Evolutionary conservation across 1,140 invertebrate species (phyloP).

Genomic region (Orussus abietinus): DNA sequence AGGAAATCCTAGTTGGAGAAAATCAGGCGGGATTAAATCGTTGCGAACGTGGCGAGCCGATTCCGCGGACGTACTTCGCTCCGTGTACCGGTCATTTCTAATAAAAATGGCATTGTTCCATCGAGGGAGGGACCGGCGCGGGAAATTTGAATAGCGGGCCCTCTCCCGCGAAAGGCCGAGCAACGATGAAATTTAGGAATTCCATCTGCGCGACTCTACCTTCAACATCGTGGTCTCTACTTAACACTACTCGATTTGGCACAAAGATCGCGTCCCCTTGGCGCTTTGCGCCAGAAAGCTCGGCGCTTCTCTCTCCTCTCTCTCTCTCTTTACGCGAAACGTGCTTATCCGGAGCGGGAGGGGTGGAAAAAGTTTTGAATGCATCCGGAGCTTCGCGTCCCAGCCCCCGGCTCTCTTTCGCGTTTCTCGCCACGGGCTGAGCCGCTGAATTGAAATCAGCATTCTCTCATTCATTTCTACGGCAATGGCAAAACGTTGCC

Average conservation of each 20-base stretch:
- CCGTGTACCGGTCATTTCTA: conserved; percentile 11
- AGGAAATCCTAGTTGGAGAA: too few relatives aligned
- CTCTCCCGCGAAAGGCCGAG: conserved; percentile 1
- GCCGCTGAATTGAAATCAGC: conserved; percentile 22
- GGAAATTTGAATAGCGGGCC: conserved; percentile 15
- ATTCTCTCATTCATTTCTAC: conserved; percentile 17
- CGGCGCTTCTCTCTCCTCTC: background rate
- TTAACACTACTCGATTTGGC: conserved; percentile 8
- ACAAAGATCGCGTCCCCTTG: background rate
- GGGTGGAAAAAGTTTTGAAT: conserved; percentile 10
- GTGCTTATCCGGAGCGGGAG: background rate
- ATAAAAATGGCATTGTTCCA: conserved; percentile 11
- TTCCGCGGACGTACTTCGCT: background rate
- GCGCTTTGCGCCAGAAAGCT: conserved; percentile 3
- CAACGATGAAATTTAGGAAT: conserved; percentile 5
- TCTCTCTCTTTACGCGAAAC: background rate
- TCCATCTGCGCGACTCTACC: too few relatives aligned
- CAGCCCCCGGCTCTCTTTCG: too few relatives aligned
- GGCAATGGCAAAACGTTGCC: background rate
- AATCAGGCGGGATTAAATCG: too few relatives aligned
- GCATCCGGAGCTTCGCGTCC: too few relatives aligned
- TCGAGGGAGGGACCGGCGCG: conserved; percentile 5
- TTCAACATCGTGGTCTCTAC: too few relatives aligned
- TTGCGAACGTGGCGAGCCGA: background rate
- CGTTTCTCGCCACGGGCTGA: conserved; percentile 12